Evolutionary conservation across 2,888 invertebrate species (phyloP), one percentile per base, ranked within the genome.

Genomic region (Hydraecia micacea): DNA sequence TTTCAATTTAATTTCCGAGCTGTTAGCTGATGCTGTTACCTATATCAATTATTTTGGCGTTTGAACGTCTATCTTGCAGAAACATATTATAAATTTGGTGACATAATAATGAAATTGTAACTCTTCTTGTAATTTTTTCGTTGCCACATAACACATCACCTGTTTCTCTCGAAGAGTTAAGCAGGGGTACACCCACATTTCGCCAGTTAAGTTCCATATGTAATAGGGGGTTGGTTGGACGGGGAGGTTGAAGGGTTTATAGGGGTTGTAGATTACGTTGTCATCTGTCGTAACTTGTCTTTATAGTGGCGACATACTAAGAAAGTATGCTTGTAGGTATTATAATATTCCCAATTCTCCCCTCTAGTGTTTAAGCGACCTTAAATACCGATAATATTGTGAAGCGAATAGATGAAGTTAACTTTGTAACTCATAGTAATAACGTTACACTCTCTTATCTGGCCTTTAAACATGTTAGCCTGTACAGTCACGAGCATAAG

Each of bases 1-100:
- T 71, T 83, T 60, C 15, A 72, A 65, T 79, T 70, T 60, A 49
- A 78, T 74, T 73, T 42, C 9, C 15, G 62, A 52, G 39, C n/a
- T 49, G 21, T 28, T 55, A 52, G 39, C n/a, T 49, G 21, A 36
- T 55, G n/a, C 4, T 46, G 36, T 52, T 63, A 66, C 36, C 9
- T 65, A 42, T 42, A 42, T 68, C 39, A 76, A 72, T 81, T n/a
- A 63, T 63, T 68, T 67, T 68, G 46, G 21, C 62, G 36, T 80
- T 75, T 52, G 36, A 49, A 62, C 42, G 28, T 69, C 32, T 36
- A 42, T 55, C 36, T 46, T 55, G 21, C 7, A 62, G n/a, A 62
- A 62, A 65, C 36, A 68, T 62, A 60, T 1, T 1, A 18, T 9
- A 1, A n/a, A 74, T 11, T 25, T n/a, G 42, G 2, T 63, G 1